Base-by-base conservation (phyloP, 2,888 invertebrate species). In the Ganaspis brasiliensis region DNA sequence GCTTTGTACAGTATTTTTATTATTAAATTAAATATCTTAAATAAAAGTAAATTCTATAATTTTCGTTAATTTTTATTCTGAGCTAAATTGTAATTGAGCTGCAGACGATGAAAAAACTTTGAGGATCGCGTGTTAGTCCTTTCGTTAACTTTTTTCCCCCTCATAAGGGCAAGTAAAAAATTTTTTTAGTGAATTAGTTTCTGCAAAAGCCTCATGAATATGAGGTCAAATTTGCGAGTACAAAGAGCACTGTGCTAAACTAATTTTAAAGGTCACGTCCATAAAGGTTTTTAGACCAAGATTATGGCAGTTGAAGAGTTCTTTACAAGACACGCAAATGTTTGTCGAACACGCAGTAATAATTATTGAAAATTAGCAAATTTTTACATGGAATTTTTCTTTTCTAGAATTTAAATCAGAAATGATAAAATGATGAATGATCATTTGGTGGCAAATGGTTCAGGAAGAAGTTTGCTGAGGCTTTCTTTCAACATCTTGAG, bases 261-360 rank as follows among this genome's bases (percentile, higher is more conserved):
- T 57, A 24, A 57, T 57, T 57, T 57, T 57, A 57, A 57, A 57
- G 57, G 57, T 57, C 57, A 57, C 57, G 57, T 57, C n/a, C 57
- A 57, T 57, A 57, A 57, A 57, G 57, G 26, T 57, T 26, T 57
- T 57, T 57, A 57, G 26, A 57, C 57, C 57, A 57, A 57, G 57
- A 57, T 57, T 21, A 57, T 57, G 57, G 57, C 10, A 26, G 26
- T 26, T 57, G 10, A 57, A 56, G 52, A 57, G 57, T 57, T 57
- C 26, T 57, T 26, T 57, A 57, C 21, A 57, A 26, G 57, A 57
- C 57, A 57, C 57, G 57, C 57, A n/a, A 57, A 57, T 57, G 57
- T 26, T 57, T 31, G 31, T 26, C 57, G 26, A 57, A 26, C 57
- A 57, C 26, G 57, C 57, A 57, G 21, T 26, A 57, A 24, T 26